A percentile compares a stretch with the other conserved stretches of the same genome.
Conservation (phyloP, 1,140 invertebrate species). For the Penaeus vannamei region DNA sequence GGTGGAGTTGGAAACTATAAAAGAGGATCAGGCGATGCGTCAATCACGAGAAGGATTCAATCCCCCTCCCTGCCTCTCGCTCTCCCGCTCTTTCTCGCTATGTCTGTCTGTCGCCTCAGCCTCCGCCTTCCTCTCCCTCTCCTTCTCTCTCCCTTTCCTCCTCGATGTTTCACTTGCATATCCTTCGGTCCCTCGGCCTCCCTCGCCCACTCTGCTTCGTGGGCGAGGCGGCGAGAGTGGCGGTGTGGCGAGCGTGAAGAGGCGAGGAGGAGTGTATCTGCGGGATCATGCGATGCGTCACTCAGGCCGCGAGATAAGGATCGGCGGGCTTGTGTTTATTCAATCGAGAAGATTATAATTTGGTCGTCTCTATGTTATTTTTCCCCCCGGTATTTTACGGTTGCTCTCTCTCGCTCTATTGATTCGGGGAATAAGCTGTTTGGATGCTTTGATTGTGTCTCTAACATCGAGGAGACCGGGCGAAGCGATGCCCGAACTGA, state of each 20-base stretch:
- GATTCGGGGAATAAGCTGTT: too few relatives aligned
- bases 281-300: constrained; percentile 39
- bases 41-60: constrained; percentile 61
- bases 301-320: constrained; percentile 25
- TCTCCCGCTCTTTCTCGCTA: constrained; percentile 8
- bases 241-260: not conserved
- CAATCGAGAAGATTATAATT: constrained; percentile 30
- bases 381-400: too few relatives aligned
- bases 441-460: too few relatives aligned
- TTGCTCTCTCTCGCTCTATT: too few relatives aligned
- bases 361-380: not conserved
- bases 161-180: not conserved
- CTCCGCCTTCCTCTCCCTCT: constrained; percentile 18
- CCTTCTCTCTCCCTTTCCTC: constrained; percentile 29
- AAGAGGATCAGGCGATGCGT: constrained; percentile 64
- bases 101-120: not conserved
- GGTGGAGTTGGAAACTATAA: constrained; percentile 61
- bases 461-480: too few relatives aligned
- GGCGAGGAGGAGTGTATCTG: not conserved
- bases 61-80: constrained; percentile 20
- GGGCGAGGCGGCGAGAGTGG: not conserved
- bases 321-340: not conserved
- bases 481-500: too few relatives aligned
- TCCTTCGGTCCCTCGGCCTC: not conserved
- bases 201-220: constrained; percentile 11